Base-by-base conservation (phyloP, 64 coral and sea anemone genomes). In the Anthopleura sola region DNA sequence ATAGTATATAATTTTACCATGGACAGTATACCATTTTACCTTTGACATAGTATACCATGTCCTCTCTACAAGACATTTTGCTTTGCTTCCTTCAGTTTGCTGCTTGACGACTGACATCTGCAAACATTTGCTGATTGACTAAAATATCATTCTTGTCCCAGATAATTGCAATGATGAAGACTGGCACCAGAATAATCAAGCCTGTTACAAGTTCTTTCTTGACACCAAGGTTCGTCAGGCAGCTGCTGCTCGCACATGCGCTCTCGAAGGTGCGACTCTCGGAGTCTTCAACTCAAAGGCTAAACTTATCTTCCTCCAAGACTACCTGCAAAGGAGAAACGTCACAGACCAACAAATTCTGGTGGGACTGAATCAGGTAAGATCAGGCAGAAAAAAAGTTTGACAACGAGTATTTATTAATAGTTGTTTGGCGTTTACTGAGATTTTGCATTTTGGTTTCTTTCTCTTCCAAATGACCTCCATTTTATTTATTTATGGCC, bases 151-250 rank as follows among this genome's bases (percentile, higher is more conserved):
- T 44, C 8, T 0, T 44, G 40, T 44, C 40, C 40, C 68, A 75
- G 68, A 75, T 75, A 14, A 75, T 14, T 75, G 68, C n/a, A 75
- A 75, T n/a, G 68, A 75, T 32, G 68, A 75, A 75, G 16, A 75
- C n/a, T 75, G 68, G 68, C 29, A 75, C 34, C 68, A 75, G 10
- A 75, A 75, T 8, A 24, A 16, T 6, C 2, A 32, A n/a, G n/a
- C n/a, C 12, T 75, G 68, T 75, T 75, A 32, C 34, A 75, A 75
- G 68, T 75, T 75, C 14, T 75, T 75, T 36, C 68, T 75, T 16
- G 2, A 44, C 40, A 75, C 68, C 3, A 11, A 21, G n/a, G 68
- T 24, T 26, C 16, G 26, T 36, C 8, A n/a, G 68, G 17, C 20
- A 7, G n/a, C n/a, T 75, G 28, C 68, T 14, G 14, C n/a, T 26